A percentile compares a stretch with the other conserved stretches of the same genome.
Evolutionary conservation across 1,140 invertebrate species (phyloP).

Genomic region (Drosophila novamexicana): DNA sequence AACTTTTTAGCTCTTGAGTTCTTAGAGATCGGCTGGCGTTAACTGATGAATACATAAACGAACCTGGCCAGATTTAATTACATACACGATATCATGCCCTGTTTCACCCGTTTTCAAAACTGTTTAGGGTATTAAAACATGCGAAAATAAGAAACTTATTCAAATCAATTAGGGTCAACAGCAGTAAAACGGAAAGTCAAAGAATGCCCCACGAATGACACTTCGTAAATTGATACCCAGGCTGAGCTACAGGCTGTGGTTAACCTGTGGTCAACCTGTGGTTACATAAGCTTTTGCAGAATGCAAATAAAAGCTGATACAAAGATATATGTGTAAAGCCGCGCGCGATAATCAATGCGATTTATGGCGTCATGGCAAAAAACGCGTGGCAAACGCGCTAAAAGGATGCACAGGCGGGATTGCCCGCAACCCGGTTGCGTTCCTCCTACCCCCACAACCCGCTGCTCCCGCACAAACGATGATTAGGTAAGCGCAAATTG

Average conservation of each 20-base stretch:
- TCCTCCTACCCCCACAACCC: background rate
- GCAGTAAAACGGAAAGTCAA: slow-evolving; percentile 50
- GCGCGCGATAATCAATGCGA: slow-evolving; percentile 72
- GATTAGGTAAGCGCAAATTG: slow-evolving; percentile 80
- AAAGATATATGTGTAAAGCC: slow-evolving; percentile 10
- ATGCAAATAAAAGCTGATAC: slow-evolving; percentile 62
- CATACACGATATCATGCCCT: background rate
- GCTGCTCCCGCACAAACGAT: slow-evolving; percentile 15
- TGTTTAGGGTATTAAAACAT: background rate
- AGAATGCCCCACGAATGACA: slow-evolving; percentile 61
- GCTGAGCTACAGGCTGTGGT: background rate
- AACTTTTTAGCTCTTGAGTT: too few relatives aligned
- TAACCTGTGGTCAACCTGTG: background rate
- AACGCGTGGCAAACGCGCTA: slow-evolving; percentile 61
- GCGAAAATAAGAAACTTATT: slow-evolving; percentile 50
- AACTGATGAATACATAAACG: too few relatives aligned
- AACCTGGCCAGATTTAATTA: too few relatives aligned
- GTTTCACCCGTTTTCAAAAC: background rate
- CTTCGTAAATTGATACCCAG: slow-evolving; percentile 3
- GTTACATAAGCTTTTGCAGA: slow-evolving; percentile 52
- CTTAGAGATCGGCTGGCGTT: too few relatives aligned
- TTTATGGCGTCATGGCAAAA: slow-evolving; percentile 64
- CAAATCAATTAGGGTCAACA: slow-evolving; percentile 71
- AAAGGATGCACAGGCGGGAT: slow-evolving; percentile 62
- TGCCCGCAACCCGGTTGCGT: slow-evolving; percentile 4